Base-by-base conservation (phyloP, 2,113 vertebrate species). In the Odontophorus gujanensis region DNA sequence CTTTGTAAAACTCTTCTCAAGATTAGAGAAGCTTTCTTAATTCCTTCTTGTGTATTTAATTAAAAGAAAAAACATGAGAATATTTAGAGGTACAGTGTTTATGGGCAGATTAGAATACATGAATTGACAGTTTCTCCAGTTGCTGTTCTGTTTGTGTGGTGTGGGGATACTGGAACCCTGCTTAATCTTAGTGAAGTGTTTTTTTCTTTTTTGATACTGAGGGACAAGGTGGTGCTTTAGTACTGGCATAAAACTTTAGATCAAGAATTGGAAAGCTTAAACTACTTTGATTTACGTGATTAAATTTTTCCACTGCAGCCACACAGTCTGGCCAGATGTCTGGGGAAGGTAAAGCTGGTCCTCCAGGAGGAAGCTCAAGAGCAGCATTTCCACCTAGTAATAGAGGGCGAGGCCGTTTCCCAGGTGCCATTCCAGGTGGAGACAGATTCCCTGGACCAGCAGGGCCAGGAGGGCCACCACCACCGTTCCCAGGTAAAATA, bases 271-370 rank as follows among this genome's bases (percentile, higher is more conserved):
- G 57, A 73, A 86, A 74, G 13, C 13, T 69, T 65, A 77, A 14
- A 19, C 24, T 63, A 0, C 67, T 87, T 55, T 22, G 11, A 53
- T n/a, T 19, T 67, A 7, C 42, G 8, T 66, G 62, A 17, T 83
- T 48, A 68, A 32, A 9, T 48, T 91, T 84, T 87, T 75, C 48
- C 20, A 2, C 85, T 96, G 51, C 97, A 99, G 99, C 99, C 95
- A 99, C 98, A 61, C 99, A 99, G 87, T 98, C 99, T 87, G 99
- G 99, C n/a, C 99, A 99, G 93, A 99, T 99, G 99, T 99, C 99
- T 80, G 99, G 99, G 32, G 99, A 99, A 97, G 99, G 99, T 69
- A 99, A 99, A 98, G 99, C 99, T 92, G 99, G 99, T 32, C 99
- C 99, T 77, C 99, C 99, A 63, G 99, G 99, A 76, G 97, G 98